phyloP scores from a whole-genome alignment of 2,888 invertebrate species.

The Eristalis tenax region DNA sequence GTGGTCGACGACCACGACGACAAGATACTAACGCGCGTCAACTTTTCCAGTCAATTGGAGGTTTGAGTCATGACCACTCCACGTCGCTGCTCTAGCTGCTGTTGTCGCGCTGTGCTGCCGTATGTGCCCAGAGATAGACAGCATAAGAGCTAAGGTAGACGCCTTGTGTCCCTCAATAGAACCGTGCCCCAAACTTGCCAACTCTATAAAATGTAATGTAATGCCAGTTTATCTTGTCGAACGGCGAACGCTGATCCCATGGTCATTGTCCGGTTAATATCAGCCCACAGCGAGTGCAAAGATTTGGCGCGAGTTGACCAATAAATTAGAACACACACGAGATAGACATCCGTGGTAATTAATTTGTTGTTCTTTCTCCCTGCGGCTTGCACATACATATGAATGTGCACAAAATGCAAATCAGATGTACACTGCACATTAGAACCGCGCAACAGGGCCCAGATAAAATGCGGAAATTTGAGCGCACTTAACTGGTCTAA shows the following conservation, averaged over 20 bases:
- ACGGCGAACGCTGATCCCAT: slow-evolving; percentile 52
- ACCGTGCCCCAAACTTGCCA: slow-evolving; percentile 48
- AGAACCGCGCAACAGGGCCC: slow-evolving; percentile 13
- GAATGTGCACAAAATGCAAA: slow-evolving; percentile 52
- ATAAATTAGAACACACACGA: slow-evolving; percentile 70
- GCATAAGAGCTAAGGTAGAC: slow-evolving; percentile 38
- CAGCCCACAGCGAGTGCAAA: slow-evolving; percentile 48
- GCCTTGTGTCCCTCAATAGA: slow-evolving; percentile 42
- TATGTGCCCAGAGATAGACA: not conserved
- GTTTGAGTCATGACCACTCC: slow-evolving; percentile 66
- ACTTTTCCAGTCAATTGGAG: slow-evolving; percentile 56
- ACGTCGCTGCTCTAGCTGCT: not conserved
- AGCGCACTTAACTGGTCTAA: slow-evolving; percentile 19
- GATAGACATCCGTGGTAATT: slow-evolving; percentile 68
- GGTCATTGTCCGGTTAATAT: slow-evolving; percentile 62
- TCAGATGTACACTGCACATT: slow-evolving; percentile 33
- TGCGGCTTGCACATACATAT: slow-evolving; percentile 46
- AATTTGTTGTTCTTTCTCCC: slow-evolving; percentile 68
- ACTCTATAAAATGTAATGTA: slow-evolving; percentile 33
- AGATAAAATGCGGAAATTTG: slow-evolving; percentile 59
- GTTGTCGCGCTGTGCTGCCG: not conserved
- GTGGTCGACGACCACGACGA: slow-evolving; percentile 43
- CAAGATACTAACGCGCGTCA: slow-evolving; percentile 46
- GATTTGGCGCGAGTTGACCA: slow-evolving; percentile 66
- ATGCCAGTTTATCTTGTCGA: slow-evolving; percentile 48